Evolutionary conservation across 1,140 invertebrate genomes (phyloP).

Genomic region (Archivesica marissinica): DNA sequence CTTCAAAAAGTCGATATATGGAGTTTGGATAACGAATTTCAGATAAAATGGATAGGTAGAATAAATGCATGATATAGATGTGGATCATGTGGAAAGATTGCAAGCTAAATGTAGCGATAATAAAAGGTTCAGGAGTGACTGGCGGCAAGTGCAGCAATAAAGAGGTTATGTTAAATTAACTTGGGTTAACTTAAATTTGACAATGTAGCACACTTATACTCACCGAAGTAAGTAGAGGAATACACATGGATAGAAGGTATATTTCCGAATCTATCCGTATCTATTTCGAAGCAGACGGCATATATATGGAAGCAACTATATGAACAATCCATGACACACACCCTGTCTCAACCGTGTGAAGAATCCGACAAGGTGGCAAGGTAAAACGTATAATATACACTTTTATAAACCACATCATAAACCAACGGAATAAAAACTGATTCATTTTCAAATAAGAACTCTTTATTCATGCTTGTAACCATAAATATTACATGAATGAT

Average conservation of each 20-base stretch:
- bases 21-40: too few relatives aligned
- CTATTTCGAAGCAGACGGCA: too few relatives aligned
- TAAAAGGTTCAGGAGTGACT: neutral
- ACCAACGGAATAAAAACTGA: neutral
- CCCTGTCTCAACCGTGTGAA: neutral
- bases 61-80: too few relatives aligned
- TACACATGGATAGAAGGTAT: conserved; percentile 19
- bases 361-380: neutral
- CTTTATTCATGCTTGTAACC: conserved; percentile 10
- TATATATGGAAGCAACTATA: conserved; percentile 4
- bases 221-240: conserved; percentile 57
- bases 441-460: neutral
- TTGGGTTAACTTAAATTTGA: conserved; percentile 87
- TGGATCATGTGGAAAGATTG: neutral
- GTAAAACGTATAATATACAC: neutral
- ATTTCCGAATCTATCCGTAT: conserved; percentile 14
- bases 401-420: neutral
- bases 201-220: conserved; percentile 64
- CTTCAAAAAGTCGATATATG: too few relatives aligned
- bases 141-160: conserved; percentile 78
- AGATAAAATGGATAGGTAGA: too few relatives aligned
- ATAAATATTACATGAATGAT: conserved; percentile 19
- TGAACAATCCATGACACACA: neutral
- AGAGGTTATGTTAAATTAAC: conserved; percentile 94
- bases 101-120: neutral